phyloP scores from a whole-genome alignment of 1,140 invertebrate species.

The Bombus vancouverensis region DNA sequence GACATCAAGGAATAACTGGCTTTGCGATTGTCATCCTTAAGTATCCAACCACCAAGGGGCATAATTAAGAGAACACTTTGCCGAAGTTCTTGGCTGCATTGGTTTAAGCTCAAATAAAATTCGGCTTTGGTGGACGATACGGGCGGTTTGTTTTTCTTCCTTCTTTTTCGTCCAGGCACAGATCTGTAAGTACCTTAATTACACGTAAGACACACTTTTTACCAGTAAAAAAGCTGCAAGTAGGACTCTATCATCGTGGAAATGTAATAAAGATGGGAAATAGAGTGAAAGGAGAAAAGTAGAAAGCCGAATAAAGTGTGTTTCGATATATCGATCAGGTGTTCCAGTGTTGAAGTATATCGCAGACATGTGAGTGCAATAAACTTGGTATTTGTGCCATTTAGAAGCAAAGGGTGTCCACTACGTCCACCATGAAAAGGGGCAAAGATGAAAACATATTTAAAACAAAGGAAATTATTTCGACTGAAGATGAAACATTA shows the following conservation, averaged over 20 bases:
- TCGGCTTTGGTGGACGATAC: neutral
- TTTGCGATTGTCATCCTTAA: slow-evolving; percentile 41
- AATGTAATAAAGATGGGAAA: neutral
- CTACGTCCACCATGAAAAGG: no score
- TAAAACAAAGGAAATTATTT: neutral
- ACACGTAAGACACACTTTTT: no score
- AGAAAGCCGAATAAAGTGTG: neutral
- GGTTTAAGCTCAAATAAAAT: neutral
- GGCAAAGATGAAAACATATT: neutral
- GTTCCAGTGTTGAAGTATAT: neutral
- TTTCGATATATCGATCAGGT: slow-evolving; percentile 5
- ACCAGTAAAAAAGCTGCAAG: no score
- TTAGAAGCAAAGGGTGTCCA: neutral
- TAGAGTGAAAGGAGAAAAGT: neutral
- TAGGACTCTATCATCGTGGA: neutral
- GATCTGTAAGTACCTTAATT: no score
- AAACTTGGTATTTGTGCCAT: neutral
- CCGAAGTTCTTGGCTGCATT: neutral
- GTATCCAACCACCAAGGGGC: no score
- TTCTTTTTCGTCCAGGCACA: neutral
- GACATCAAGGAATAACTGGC: slow-evolving; percentile 37
- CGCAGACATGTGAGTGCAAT: neutral
- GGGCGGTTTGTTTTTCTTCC: neutral
- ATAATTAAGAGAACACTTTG: slow-evolving; percentile 2
- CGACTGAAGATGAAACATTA: neutral